Percentiles rank a stretch among this genome's conserved stretches.
Conservation (phyloP, 30 jellyfish, hydroid and myxozoan species). For the Aurelia sp. region DNA sequence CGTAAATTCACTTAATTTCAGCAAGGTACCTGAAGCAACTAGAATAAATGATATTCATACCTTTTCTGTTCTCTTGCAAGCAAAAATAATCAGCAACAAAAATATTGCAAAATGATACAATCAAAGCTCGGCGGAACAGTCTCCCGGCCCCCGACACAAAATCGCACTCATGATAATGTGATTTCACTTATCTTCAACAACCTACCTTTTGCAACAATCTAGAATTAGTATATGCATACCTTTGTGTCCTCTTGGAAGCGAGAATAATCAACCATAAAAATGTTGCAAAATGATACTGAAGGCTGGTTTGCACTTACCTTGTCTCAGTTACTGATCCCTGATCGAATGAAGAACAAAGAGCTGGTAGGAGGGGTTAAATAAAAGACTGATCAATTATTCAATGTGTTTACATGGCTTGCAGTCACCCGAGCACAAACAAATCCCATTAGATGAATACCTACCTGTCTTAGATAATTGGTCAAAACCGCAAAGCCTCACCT, state of each 20-base stretch:
- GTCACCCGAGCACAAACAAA: conserved; percentile 29
- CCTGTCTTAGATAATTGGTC: conserved; percentile 25
- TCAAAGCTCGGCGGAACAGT: too few relatives aligned
- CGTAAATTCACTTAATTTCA: too few relatives aligned
- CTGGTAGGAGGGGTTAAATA: neutral
- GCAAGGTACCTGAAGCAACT: too few relatives aligned
- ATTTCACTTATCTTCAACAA: too few relatives aligned
- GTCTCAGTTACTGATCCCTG: conserved; percentile 36
- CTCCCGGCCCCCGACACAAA: too few relatives aligned
- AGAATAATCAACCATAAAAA: too few relatives aligned
- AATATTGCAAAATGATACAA: neutral
- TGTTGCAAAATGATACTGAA: neutral
- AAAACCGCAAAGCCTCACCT: neutral
- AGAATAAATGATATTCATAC: too few relatives aligned
- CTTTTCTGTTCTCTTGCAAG: too few relatives aligned
- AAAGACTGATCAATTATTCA: conserved; percentile 29
- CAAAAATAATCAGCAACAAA: neutral
- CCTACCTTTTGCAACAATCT: too few relatives aligned
- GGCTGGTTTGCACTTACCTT: conserved; percentile 36
- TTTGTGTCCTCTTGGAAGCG: too few relatives aligned
- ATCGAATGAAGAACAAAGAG: neutral
- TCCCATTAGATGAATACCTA: conserved; percentile 5
- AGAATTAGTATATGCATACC: too few relatives aligned
- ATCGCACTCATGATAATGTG: too few relatives aligned
- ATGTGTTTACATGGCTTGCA: conserved; percentile 20